Evolutionary conservation across 2,113 vertebrate species (phyloP).

Genomic region (Burhinus bistriatus): DNA sequence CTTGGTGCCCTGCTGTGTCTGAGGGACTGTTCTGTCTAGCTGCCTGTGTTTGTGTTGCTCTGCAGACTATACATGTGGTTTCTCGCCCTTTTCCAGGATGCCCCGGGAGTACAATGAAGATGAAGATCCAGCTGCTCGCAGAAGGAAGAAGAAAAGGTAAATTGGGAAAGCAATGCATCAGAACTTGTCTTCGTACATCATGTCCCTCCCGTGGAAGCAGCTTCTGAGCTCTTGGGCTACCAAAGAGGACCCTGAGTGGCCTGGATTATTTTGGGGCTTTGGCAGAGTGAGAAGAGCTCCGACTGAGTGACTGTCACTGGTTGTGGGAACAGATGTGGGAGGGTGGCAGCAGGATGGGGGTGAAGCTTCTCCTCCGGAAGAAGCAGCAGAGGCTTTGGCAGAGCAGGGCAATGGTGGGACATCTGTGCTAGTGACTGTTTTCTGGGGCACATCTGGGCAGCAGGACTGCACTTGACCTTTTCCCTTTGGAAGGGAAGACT

Average conservation of each 20-base stretch:
- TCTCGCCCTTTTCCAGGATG: conserved; percentile 80
- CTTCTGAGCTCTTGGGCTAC: not conserved
- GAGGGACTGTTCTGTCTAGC: not conserved
- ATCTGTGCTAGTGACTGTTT: not conserved
- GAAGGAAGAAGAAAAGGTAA: conserved; percentile 97
- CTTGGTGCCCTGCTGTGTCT: accelerated
- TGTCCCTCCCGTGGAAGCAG: accelerated
- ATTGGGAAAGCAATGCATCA: not conserved
- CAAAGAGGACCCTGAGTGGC: too few species aligned
- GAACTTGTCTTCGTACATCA: accelerated
- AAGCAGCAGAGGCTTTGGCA: not conserved
- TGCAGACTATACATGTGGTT: not conserved
- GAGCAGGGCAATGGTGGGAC: not conserved
- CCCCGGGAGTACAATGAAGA: conserved; percentile 98
- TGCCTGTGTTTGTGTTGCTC: not conserved
- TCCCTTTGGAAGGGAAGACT: not conserved
- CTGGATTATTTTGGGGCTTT: not conserved
- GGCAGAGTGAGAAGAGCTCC: not conserved
- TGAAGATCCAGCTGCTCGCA: conserved; percentile 95
- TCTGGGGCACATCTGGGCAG: accelerated
- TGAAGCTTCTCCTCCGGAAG: not conserved
- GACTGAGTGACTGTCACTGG: not conserved
- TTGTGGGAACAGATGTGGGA: not conserved
- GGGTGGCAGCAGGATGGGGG: not conserved
- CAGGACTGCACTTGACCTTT: not conserved